These are phyloP conservation scores for Tenualosa ilisha DNA, from an alignment of 2,797 vertebrate genomes.

Conservation along the genomic window DNA sequence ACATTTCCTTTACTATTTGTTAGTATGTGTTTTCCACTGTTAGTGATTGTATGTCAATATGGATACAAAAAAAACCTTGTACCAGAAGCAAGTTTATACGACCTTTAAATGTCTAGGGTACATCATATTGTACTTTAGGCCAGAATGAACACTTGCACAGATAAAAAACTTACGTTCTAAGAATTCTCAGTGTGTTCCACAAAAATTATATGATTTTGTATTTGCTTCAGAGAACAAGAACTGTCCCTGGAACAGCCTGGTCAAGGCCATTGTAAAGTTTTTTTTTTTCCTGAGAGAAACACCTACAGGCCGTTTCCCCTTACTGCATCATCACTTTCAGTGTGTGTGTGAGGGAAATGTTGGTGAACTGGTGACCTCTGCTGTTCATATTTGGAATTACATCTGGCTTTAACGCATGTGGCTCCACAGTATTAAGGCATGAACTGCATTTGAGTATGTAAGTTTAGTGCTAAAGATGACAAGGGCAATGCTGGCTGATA, in stretches of 20 bases:
- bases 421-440: neutral
- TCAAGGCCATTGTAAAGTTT: neutral
- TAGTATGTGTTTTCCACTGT: neutral
- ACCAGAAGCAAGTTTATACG: neutral
- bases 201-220: neutral
- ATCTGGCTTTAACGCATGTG: no score
- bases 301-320: neutral
- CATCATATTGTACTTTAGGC: neutral
- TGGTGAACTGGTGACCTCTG: slow-evolving; percentile 31
- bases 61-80: neutral
- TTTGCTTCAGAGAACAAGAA: neutral
- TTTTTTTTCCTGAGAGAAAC: neutral
- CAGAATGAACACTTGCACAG: neutral
- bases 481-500: neutral
- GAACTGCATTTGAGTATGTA: neutral
- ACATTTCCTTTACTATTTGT: neutral
- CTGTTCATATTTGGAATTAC: slow-evolving; percentile 17
- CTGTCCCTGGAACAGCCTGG: neutral
- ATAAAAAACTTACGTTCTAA: neutral
- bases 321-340: neutral
- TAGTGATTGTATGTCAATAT: neutral
- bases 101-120: neutral
- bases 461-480: no score
- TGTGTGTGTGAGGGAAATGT: neutral
- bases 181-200: neutral